Base-by-base conservation (phyloP, 2,113 vertebrate genomes). In the Taurulus bubalis region DNA sequence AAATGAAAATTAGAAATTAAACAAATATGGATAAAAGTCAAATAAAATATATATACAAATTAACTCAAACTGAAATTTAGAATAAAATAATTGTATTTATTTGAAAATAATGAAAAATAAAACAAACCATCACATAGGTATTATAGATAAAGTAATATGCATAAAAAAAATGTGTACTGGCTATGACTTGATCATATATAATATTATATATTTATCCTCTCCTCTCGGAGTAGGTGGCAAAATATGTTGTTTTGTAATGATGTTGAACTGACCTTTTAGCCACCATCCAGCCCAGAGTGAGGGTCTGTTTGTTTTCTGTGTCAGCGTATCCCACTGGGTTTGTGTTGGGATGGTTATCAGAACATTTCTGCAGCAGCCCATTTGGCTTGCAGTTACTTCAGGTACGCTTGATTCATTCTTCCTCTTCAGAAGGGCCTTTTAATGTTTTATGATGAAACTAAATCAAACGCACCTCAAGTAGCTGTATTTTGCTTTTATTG, bases 191-290 rank as follows among this genome's bases (percentile, higher is more conserved):
- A n/a, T 53, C 2, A 10, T 53, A 11, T 47, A 26, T 26, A 26
- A n/a, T n/a, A n/a, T n/a, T 56, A 14, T 56, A 24, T 1, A 59
- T 42, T 8, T 42, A 22, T 65, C 15, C 64, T 47, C 28, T 8
- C 18, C 36, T 64, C 1, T 0, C 5, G 2, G 9, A 3, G 0
- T 42, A 11, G 62, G 24, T 16, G 47, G 6, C 6, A 53, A 38
- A 47, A 59, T 56, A 22, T 69, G 30, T 47, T 20, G 34, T 30
- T 34, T 53, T 71, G 16, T 63, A 9, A 32, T 58, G 76, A 82
- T 62, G 79, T 79, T 89, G 85, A 85, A 88, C 65, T 70, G 68
- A 60, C 74, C 73, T 82, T 83, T 88, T 78, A 71, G n/a, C 6
- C 53, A 6, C 15, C 71, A 20, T 55, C 59, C 83, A 30, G 71